A percentile compares a stretch with the other conserved stretches of the same genome.
Evolutionary conservation across 2,888 invertebrate species (phyloP).

Genomic region (Corbicula japonica): DNA sequence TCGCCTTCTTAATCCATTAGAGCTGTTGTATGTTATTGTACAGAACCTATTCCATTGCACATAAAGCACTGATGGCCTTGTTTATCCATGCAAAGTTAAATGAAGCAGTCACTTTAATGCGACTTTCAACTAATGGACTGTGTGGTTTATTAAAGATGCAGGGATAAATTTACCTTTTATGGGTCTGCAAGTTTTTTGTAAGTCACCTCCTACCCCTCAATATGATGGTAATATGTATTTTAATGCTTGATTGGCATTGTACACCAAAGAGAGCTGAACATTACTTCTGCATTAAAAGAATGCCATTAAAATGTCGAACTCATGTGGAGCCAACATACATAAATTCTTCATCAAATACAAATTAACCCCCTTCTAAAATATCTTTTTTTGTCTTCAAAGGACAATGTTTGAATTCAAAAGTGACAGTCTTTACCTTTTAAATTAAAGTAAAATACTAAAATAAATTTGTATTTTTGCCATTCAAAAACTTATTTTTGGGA

Average conservation of each 20-base stretch:
- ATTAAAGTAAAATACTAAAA: too few species aligned
- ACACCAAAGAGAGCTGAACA: too few species aligned
- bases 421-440: not conserved
- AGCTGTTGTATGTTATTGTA: not conserved
- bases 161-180: slow-evolving; percentile 4
- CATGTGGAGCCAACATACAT: slow-evolving; percentile 7
- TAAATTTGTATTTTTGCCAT: too few species aligned
- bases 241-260: too few species aligned
- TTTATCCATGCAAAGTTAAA: slow-evolving; percentile 14
- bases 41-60: slow-evolving; percentile 12
- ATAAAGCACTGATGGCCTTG: slow-evolving; percentile 8
- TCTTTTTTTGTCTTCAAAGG: slow-evolving; percentile 2
- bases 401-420: not conserved
- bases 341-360: slow-evolving; percentile 24
- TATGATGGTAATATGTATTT: too few species aligned
- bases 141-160: not conserved
- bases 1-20: slow-evolving; percentile 10
- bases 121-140: slow-evolving; percentile 12
- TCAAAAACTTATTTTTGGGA: too few species aligned
- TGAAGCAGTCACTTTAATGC: slow-evolving; percentile 12
- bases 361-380: slow-evolving; percentile 17
- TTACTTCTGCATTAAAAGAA: too few species aligned
- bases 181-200: not conserved
- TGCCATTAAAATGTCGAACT: slow-evolving; percentile 10
- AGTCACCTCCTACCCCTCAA: not conserved